phyloP scores from a whole-genome alignment of 2,797 vertebrate genomes.

The Esox lucius region DNA sequence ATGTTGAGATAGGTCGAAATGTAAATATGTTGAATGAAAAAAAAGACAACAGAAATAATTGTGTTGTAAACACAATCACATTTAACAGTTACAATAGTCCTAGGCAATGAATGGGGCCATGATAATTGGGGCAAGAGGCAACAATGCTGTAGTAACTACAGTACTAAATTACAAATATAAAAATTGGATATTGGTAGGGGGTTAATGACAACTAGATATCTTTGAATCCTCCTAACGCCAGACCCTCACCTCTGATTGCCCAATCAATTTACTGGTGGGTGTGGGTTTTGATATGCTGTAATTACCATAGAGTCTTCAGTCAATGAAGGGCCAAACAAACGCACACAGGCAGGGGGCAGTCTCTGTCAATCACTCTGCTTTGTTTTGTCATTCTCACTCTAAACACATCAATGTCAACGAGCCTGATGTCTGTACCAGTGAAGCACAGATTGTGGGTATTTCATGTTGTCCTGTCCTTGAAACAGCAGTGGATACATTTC shows the following conservation, averaged over 20 bases:
- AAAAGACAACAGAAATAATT: too few relatives aligned
- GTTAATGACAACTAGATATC: constrained; percentile 52
- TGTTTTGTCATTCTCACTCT: constrained; percentile 52
- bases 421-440: constrained; percentile 62
- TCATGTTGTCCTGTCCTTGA: constrained; percentile 47
- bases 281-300: constrained; percentile 55
- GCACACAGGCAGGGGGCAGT: constrained; percentile 54
- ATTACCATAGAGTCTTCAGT: constrained; percentile 69
- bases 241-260: constrained; percentile 66
- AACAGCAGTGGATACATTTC: constrained; percentile 68
- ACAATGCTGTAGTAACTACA: background rate
- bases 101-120: background rate
- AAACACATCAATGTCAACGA: constrained; percentile 51
- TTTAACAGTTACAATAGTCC: background rate
- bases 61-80: too few relatives aligned
- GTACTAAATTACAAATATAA: background rate
- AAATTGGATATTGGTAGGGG: background rate
- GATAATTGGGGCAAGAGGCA: too few relatives aligned
- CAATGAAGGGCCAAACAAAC: constrained; percentile 46
- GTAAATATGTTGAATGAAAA: too few relatives aligned
- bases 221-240: constrained; percentile 58
- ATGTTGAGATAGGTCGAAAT: too few relatives aligned
- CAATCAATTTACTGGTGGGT: constrained; percentile 65
- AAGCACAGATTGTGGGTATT: constrained; percentile 54
- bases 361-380: constrained; percentile 66